These are phyloP conservation scores for Lophotis ruficrista DNA, from an alignment of 2,113 vertebrate species.

Conservation along the genomic window DNA sequence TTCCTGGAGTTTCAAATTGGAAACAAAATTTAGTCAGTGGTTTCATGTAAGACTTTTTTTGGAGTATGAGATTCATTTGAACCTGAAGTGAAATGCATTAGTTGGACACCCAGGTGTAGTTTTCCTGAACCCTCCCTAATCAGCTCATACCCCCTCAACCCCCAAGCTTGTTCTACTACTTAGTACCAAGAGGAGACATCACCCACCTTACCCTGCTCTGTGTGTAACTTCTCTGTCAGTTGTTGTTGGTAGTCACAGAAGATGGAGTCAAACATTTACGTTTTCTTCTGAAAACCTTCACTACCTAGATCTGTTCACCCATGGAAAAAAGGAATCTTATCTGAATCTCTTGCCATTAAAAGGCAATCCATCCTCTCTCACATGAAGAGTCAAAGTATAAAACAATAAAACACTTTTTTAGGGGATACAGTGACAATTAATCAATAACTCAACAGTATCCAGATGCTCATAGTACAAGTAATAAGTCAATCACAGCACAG, in stretches of 20 bases:
- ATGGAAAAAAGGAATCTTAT: not conserved
- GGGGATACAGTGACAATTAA: not conserved
- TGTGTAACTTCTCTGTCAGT: not conserved
- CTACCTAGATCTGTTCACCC: not conserved
- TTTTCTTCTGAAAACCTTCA: not conserved
- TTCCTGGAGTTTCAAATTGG: constrained; percentile 24
- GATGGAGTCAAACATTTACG: not conserved
- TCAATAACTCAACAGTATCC: not conserved
- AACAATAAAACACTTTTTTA: not conserved
- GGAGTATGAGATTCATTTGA: not conserved
- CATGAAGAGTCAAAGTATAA: not conserved
- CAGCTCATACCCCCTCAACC: not conserved
- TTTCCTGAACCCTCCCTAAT: not conserved
- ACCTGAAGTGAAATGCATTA: not conserved
- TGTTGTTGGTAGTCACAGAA: not conserved
- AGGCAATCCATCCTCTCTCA: not conserved
- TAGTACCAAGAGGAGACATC: not conserved
- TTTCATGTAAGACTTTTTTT: constrained; percentile 1
- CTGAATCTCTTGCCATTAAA: not conserved
- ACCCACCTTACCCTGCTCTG: not conserved
- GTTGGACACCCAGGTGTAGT: not conserved
- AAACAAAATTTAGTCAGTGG: not conserved
- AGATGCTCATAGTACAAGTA: not conserved
- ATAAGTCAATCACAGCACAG: not conserved
- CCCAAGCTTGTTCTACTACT: not conserved